Base-by-base conservation (phyloP, 2,888 invertebrate species). In the Drosophila buzzatii region DNA sequence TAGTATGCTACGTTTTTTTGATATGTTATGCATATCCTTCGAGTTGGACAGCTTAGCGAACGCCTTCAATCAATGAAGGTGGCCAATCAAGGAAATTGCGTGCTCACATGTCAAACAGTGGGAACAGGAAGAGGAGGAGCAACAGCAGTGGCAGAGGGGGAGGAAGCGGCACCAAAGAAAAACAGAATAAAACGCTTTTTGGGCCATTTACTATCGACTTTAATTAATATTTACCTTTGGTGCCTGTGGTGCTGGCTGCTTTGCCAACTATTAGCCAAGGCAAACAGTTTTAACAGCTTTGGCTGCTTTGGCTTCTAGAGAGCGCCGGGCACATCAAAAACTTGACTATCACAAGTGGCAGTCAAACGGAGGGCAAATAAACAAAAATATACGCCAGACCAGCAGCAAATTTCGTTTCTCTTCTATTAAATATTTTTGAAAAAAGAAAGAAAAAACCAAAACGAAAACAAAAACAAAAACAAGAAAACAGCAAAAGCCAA, bases 171-270 rank as follows among this genome's bases (percentile, higher is more conserved):
- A 45, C 23, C 47, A 66, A 70, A 69, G 65, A 81, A 81, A 66
- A 72, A 72, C 66, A 77, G 58, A 44, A 71, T 77, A 77, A 73
- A 83, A 73, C 88, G 85, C 74, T 82, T 90, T 90, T 78, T n/a
- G 49, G 89, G 89, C 84, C 85, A 85, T 89, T 90, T 89, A 90
- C 90, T 86, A 85, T 90, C 85, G 90, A 87, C 85, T 89, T 89
- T 90, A 85, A 85, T 89, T 90, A 85, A 90, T 85, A 89, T 85
- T 85, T 85, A 89, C 88, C 70, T 84, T 81, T 63, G 70, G 73
- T 69, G 37, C 45, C 39, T n/a, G 31, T 10, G 12, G 37, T 68
- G 18, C 12, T n/a, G 27, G 69, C 59, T 58, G 64, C 73, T 76
- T 70, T 76, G 23, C 68, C 66, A 63, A 84, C 90, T 85, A 85